Base-by-base conservation (phyloP, 2,888 invertebrate species). In the Eucriotettix oculatus region DNA sequence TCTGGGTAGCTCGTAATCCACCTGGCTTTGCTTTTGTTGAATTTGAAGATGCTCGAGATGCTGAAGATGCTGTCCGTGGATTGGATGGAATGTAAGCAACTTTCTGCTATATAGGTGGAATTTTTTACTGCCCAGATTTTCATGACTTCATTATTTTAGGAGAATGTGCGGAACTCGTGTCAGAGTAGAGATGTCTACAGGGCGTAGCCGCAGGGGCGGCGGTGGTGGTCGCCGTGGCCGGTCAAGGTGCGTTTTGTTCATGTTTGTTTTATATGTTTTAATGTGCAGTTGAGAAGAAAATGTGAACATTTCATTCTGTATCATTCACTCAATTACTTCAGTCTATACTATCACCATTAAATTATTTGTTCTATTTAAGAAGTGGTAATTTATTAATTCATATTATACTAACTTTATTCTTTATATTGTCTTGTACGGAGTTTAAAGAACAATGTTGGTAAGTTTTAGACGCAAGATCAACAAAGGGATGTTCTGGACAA, bases 1-100 rank as follows among this genome's bases (percentile, higher is more conserved):
- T 94, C 56, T 94, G 94, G 94, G 92, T 95, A 58, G 94, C 94
- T 0, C 78, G 93, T 68, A 92, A 94, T 71, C 94, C 93, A 52
- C 92, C 93, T 10, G 94, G 91, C 16, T 91, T 92, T 75, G 91
- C 91, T 0, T 92, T 92, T 73, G 89, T 90, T 9, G 91, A 92
- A 74, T 92, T 83, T 72, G 90, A 92, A 75, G 92, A 94, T 69
- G 83, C 87, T 16, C 76, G 92, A 63, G 93, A 93, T 71, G 91
- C 92, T 14, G 89, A 90, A 73, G 91, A 92, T 73, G 83, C 90
- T 42, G 87, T 88, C 14, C 76, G 89, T 68, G 89, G 87, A 41
- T 75, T 91, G 69, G 90, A 90, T 74, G 90, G 90, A 77, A 83
- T 84, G 87, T 88, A 48, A 48, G 48, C 48, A 48, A n/a, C n/a